Evolutionary conservation across 2,888 invertebrate genomes (phyloP).

Genomic region (Poecilus cupreus): DNA sequence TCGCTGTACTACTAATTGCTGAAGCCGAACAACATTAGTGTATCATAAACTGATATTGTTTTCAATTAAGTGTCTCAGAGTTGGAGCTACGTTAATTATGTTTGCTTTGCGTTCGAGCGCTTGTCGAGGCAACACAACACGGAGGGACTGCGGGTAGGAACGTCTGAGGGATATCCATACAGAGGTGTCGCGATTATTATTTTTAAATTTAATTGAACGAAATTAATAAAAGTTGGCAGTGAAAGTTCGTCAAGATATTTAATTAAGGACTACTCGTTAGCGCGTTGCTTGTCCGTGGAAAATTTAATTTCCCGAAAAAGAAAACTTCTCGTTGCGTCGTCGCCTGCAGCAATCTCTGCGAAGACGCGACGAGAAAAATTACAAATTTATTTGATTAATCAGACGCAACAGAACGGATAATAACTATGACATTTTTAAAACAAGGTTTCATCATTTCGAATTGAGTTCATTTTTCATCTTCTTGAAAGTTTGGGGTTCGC

Average conservation of each 20-base stretch:
- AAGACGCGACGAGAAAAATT: constrained; percentile 7
- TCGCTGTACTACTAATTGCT: background rate
- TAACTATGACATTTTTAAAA: constrained; percentile 5
- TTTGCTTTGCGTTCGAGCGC: constrained; percentile 6
- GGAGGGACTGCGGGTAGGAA: too few species aligned
- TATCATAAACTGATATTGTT: constrained; percentile 47
- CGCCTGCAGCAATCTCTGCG: constrained; percentile 42
- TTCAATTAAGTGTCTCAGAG: constrained; percentile 37
- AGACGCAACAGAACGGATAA: background rate
- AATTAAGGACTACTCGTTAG: constrained; percentile 40
- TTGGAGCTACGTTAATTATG: constrained; percentile 7
- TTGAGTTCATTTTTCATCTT: constrained; percentile 33
- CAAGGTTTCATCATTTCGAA: constrained; percentile 6
- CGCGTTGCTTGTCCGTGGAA: constrained; percentile 20
- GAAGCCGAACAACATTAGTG: constrained; percentile 29
- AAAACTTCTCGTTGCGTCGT: constrained; percentile 1
- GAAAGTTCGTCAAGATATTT: constrained; percentile 25
- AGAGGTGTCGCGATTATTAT: background rate
- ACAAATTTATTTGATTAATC: constrained; percentile 49
- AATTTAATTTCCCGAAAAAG: constrained; percentile 48
- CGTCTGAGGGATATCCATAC: too few species aligned
- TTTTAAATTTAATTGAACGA: background rate
- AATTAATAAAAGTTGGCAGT: constrained; percentile 6
- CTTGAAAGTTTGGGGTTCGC: background rate
- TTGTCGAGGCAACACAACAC: too few species aligned